These are phyloP conservation scores for Lepidocyrtoides sp. DNA, from an alignment of 2,888 invertebrate genomes.

Conservation along the genomic window DNA sequence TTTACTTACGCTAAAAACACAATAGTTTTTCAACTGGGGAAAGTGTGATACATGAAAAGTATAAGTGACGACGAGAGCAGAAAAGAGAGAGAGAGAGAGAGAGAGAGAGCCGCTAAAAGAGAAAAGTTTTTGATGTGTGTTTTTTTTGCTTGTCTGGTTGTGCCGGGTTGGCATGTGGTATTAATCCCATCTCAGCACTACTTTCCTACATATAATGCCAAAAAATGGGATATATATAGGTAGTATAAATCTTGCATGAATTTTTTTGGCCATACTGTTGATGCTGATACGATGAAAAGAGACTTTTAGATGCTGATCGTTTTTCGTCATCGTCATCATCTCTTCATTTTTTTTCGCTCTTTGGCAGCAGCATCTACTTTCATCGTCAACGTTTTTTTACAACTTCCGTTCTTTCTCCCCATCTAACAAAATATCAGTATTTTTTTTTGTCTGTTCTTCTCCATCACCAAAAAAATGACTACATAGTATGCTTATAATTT, in stretches of 20 bases:
- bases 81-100: too few species aligned
- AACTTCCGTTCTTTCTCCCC: constrained; percentile 46
- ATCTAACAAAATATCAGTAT: background rate
- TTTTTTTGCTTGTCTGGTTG: background rate
- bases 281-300: constrained; percentile 1
- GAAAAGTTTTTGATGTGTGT: constrained; percentile 31
- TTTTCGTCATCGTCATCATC: constrained; percentile 21
- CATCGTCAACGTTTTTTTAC: constrained; percentile 68
- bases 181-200: too few species aligned
- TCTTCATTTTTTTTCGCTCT: background rate
- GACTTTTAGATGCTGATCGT: background rate
- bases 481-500: too few species aligned
- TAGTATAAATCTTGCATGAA: too few species aligned
- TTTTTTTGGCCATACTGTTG: background rate
- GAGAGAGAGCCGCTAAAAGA: background rate
- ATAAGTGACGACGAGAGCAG: background rate
- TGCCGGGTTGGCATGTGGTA: background rate
- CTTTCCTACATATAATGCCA: too few species aligned
- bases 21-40: background rate
- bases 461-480: too few species aligned
- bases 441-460: background rate
- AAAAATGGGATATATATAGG: too few species aligned
- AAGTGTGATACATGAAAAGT: constrained; percentile 16
- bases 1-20: too few species aligned
- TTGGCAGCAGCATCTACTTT: constrained; percentile 60